Evolutionary conservation across 2,888 invertebrate genomes (phyloP), one percentile per base, ranked within the genome.

Genomic region (Mycalesis mineus): DNA sequence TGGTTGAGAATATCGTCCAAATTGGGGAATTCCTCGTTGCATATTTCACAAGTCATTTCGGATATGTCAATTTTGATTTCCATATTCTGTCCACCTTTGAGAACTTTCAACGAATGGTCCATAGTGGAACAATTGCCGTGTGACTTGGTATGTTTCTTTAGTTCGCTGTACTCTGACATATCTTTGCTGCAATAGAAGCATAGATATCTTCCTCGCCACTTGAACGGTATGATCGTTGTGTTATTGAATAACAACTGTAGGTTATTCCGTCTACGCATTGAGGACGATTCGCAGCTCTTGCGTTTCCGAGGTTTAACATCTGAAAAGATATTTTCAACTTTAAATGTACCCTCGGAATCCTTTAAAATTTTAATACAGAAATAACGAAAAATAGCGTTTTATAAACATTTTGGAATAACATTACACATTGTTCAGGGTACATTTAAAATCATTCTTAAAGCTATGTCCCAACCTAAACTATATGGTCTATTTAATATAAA

Each of bases 131-230:
- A 88, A 1, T 75, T 65, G 0, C 88, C 88, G 59, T 89, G 88
- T 0, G 77, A 76, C 59, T 80, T 82, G 0, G 88, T 88, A 40
- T 89, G 88, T 56, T 77, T 77, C 13, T 79, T 69, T 1, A 89
- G 60, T 39, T 87, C 86, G 0, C 71, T 56, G 59, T 86, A 85
- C 28, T 83, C 82, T 0, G 77, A 50, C 0, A 85, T 65, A 55
- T 85, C 77, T 74, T 85, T 82, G 58, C 88, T 88, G 58, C 88
- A 89, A 69, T 82, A 86, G 67, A 89, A 89, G 64, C 88, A 89
- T 0, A 88, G 69, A 58, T 89, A 89, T 68, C 82, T 85, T 3
- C 88, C 88, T n/a, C 88, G 75, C 87, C 88, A 89, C 66, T 89
- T 89, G 70, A 89, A 89, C 1, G 88, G 88, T 71, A 89, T 81